Conservation (phyloP, 1,140 invertebrate species). For the Liolophura sinensis region DNA sequence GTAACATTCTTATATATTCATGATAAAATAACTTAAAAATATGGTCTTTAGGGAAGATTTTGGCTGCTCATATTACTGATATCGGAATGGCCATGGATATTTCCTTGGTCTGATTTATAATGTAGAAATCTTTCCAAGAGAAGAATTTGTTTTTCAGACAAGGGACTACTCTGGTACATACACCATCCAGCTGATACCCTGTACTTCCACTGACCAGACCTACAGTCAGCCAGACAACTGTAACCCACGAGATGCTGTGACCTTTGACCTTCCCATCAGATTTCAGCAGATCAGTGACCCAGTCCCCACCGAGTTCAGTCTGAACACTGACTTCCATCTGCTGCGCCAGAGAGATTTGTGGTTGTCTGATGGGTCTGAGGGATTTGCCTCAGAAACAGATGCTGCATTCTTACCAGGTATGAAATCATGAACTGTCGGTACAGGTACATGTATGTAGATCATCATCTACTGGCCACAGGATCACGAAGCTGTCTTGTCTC, state of each 20-base stretch:
- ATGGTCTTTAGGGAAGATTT: no score
- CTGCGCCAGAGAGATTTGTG: slow-evolving; percentile 51
- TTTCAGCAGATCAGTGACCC: slow-evolving; percentile 60
- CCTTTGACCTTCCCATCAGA: slow-evolving; percentile 56
- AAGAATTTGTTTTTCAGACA: slow-evolving; percentile 34
- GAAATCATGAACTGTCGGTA: no score
- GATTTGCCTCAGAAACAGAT: slow-evolving; percentile 38
- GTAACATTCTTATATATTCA: no score
- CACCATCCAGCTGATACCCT: slow-evolving; percentile 56
- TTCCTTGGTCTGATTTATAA: no score
- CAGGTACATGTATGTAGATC: no score
- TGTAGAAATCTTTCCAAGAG: no score
- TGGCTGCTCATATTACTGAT: no score
- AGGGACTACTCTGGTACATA: slow-evolving; percentile 58
- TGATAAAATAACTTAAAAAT: no score
- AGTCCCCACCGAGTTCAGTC: slow-evolving; percentile 50
- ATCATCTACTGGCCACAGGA: no score
- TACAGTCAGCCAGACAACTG: slow-evolving; percentile 48
- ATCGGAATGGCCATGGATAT: no score
- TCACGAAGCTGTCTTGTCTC: no score
- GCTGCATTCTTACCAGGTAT: slow-evolving; percentile 48
- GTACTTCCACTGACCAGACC: slow-evolving; percentile 42
- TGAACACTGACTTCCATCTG: slow-evolving; percentile 55
- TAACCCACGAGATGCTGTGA: slow-evolving; percentile 46
- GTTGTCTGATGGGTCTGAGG: slow-evolving; percentile 42